Evolutionary conservation across 1,140 invertebrate species (phyloP), one percentile per base, ranked within the genome.

Genomic region (Subanguina moxae): DNA sequence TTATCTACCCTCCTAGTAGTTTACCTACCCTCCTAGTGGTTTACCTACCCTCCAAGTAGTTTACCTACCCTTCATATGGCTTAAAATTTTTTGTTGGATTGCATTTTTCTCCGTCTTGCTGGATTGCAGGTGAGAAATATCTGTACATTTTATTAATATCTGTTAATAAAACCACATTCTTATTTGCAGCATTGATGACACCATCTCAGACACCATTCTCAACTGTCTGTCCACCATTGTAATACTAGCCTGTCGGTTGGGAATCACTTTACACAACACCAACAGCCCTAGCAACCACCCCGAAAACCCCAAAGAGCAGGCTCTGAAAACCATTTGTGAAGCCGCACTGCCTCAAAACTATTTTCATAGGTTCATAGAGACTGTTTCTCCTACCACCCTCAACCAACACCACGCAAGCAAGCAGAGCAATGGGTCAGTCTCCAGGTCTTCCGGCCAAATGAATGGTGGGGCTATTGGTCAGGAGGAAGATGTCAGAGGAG

Each of bases 321-420:
- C 94, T 78, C 90, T 95, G 45, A 91, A 90, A 56, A 89, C 92
- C 5, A 88, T 97, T 76, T 97, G 94, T 82, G 92, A 94, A 83
- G 90, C 91, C 1, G 94, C 93, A 0, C 85, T 98, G 66, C 94
- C 94, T 1, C 91, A 91, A 9, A 91, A 94, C 84, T 97, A 97
- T 85, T 91, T 91, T 17, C 86, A 58, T n/a, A 62, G 32, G n/a
- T 80, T 38, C 45, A 67, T 75, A 28, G 63, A 65, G 15, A 64
- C 68, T 64, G 9, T 48, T 21, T 7, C 71, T 9, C 71, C 67
- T 7, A 45, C 67, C 1, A 63, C 67, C 23, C 62, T 71, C 25
- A 59, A 73, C 28, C 48, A 52, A 25, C 48, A 52, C 48, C n/a
- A 52, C 17, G 32, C 32, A 38, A 38, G 32, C 11, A 38, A 38